These are phyloP conservation scores for Littorina saxatilis DNA, from an alignment of 1,140 invertebrate species.

Conservation along the genomic window DNA sequence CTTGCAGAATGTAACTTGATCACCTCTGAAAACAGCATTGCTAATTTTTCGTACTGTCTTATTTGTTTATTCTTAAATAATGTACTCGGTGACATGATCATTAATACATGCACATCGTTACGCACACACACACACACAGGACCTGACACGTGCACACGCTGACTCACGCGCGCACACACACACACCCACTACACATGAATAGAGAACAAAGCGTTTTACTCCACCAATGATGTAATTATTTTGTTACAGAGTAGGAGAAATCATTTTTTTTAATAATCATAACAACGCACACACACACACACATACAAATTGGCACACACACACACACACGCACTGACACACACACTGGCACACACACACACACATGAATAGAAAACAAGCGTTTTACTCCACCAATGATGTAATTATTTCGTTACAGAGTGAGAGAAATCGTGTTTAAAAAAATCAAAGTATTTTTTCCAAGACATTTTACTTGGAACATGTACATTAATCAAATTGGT, in stretches of 20 bases:
- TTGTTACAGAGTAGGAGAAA: neutral
- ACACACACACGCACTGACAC: neutral
- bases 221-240: slow-evolving; percentile 13
- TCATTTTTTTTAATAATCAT: too few relatives aligned
- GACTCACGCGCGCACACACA: too few relatives aligned
- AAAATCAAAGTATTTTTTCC: slow-evolving; percentile 11
- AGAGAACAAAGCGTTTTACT: neutral
- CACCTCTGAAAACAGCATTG: too few relatives aligned
- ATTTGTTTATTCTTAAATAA: too few relatives aligned
- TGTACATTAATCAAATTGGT: neutral
- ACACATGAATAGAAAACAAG: neutral
- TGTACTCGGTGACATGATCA: too few relatives aligned
- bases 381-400: neutral
- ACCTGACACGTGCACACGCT: too few relatives aligned
- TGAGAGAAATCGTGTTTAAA: neutral
- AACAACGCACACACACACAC: too few relatives aligned
- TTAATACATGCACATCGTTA: too few relatives aligned
- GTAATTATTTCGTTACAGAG: neutral
- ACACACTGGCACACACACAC: neutral
- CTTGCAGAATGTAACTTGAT: too few relatives aligned
- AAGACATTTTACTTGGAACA: slow-evolving; percentile 5
- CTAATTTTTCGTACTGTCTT: too few relatives aligned
- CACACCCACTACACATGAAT: neutral
- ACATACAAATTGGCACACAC: too few relatives aligned
- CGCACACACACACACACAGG: too few relatives aligned